Percentiles rank a stretch among this genome's conserved stretches.
Evolutionary conservation across 2,113 vertebrate species (phyloP).

Genomic region (Sminthopsis crassicaudata): DNA sequence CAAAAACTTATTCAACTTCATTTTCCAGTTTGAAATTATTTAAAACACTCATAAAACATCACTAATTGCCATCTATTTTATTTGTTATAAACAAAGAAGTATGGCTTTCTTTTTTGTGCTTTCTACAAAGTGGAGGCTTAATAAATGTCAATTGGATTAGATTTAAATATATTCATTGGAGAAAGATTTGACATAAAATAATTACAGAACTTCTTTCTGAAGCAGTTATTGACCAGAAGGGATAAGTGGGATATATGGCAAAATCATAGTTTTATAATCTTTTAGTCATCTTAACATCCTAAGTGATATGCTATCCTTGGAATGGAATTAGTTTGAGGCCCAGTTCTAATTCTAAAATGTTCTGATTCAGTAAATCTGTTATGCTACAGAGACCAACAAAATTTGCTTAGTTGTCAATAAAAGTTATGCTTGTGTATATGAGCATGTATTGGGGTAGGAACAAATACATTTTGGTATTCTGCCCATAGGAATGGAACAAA

Average conservation of each 20-base stretch:
- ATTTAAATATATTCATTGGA: slow-evolving; percentile 14
- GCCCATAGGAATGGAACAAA: slow-evolving; percentile 13
- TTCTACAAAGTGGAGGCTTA: not conserved
- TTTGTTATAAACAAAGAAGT: not conserved
- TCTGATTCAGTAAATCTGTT: slow-evolving; percentile 52
- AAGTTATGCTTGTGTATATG: slow-evolving; percentile 3
- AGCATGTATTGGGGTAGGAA: not conserved
- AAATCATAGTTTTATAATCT: slow-evolving; percentile 42
- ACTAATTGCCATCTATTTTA: not conserved
- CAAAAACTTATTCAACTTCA: slow-evolving; percentile 1
- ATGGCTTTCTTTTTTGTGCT: not conserved
- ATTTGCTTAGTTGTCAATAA: slow-evolving; percentile 11
- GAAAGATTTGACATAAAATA: slow-evolving; percentile 19
- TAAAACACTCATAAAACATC: not conserved
- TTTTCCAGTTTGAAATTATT: not conserved
- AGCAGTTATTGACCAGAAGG: slow-evolving; percentile 33
- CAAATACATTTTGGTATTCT: not conserved
- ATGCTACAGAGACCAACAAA: slow-evolving; percentile 27
- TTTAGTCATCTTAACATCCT: slow-evolving; percentile 1
- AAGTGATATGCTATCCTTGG: slow-evolving; percentile 1
- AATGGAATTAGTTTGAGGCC: slow-evolving; percentile 42
- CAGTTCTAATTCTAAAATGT: slow-evolving; percentile 24
- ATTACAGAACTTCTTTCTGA: slow-evolving; percentile 10
- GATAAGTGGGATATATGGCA: slow-evolving; percentile 34
- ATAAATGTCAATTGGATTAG: not conserved